These are phyloP conservation scores for Acromyrmex heyeri DNA, from an alignment of 1,140 invertebrate genomes.

Conservation along the genomic window DNA sequence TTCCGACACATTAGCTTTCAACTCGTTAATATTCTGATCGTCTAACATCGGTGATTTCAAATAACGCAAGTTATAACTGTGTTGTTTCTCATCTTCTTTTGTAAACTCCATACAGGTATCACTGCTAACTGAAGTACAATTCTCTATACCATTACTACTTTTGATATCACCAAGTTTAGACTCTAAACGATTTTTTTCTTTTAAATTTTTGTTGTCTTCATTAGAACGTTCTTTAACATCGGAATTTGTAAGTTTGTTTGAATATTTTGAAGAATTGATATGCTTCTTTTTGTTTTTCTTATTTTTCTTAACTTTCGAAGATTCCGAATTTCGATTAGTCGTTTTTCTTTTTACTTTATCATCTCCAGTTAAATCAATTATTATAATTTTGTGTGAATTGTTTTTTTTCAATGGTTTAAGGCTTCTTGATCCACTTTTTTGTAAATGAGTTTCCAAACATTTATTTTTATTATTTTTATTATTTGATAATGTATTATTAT, in stretches of 20 bases:
- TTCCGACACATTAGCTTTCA: conserved; percentile 49
- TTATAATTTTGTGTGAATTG: conserved; percentile 70
- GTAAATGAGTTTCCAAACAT: background rate
- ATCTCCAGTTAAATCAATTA: conserved; percentile 81
- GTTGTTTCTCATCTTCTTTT: conserved; percentile 45
- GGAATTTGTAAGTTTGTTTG: conserved; percentile 70
- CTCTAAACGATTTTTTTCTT: conserved; percentile 19
- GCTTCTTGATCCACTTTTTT: conserved; percentile 12
- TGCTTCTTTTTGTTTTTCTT: conserved; percentile 56
- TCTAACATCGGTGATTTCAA: conserved; percentile 52
- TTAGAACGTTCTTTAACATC: conserved; percentile 75
- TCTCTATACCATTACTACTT: conserved; percentile 64
- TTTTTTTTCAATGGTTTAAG: conserved; percentile 28
- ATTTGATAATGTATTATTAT: conserved; percentile 2
- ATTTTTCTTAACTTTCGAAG: conserved; percentile 70
- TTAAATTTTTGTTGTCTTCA: conserved; percentile 2
- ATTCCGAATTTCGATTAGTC: conserved; percentile 68
- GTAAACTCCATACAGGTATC: conserved; percentile 32
- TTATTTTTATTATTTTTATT: conserved; percentile 18
- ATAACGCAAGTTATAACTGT: conserved; percentile 32
- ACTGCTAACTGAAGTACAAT: conserved; percentile 19
- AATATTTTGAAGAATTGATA: conserved; percentile 60
- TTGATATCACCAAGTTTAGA: conserved; percentile 51
- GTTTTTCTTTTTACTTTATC: conserved; percentile 71
- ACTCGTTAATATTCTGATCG: conserved; percentile 46